Base-by-base conservation (phyloP, 2,797 vertebrate species). In the Cirrhinus molitorella region DNA sequence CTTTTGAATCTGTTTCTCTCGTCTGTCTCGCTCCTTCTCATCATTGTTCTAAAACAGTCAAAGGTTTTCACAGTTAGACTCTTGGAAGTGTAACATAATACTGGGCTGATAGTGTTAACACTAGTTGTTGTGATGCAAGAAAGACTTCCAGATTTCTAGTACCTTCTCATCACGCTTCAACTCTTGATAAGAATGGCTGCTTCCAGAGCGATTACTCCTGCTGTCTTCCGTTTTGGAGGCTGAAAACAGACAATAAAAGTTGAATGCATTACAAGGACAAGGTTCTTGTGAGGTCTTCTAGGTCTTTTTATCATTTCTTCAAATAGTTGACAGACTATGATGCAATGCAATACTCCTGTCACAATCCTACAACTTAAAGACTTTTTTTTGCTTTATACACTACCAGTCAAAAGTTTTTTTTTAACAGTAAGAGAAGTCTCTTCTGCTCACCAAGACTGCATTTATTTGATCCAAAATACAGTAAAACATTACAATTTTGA, bases 81-180 rank as follows among this genome's bases (percentile, higher is more conserved):
- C 57, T 75, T 67, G 28, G 21, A 25, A n/a, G 25, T 2, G 21
- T 57, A 23, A 59, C 23, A 55, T 28, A 68, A 59, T 25, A 17
- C 28, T 25, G 45, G 3, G 21, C 21, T 37, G 25, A 45, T 1
- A 1, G 66, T 28, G 28, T 40, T 25, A 23, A 43, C 17, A 37
- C 55, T n/a, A 53, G 47, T 25, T 34, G 16, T 65, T 47, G 37
- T 47, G 57, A 23, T 47, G 43, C 19, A 23, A 28, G n/a, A 28
- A 7, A 14, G 5, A 59, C 28, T 21, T 75, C n/a, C n/a, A n/a
- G n/a, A n/a, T n/a, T n/a, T n/a, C 4, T 34, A 0, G 9, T 86
- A 97, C 98, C 96, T 96, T 96, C 74, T 94, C 90, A 86, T 95
- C 96, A 59, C 37, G 59, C 3, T 96, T 96, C 0, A 92, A 92